Base-by-base conservation (phyloP, 2,888 invertebrate genomes). In the Petrophora chlorosata region DNA sequence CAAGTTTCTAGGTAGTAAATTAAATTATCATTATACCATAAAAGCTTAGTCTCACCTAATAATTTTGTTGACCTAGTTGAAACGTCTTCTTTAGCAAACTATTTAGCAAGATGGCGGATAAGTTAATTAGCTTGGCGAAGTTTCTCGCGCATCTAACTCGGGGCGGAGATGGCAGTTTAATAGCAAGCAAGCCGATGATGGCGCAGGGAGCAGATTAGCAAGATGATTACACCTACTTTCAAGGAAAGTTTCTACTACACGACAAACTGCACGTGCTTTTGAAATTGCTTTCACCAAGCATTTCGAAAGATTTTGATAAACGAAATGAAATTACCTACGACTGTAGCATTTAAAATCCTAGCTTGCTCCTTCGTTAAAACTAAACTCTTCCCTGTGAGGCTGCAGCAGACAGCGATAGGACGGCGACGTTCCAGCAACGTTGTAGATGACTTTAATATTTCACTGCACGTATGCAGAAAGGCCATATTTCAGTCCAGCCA, bases 391-490 rank as follows among this genome's bases (percentile, higher is more conserved):
- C 40, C 25, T 41, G 51, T 26, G 8, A 19, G 9, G 9, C 12
- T 32, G 33, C 42, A 33, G 17, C 53, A 48, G 36, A 25, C 40
- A 35, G 56, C 53, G 59, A 73, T 73, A 68, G 4, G 1, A 7
- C 7, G 7, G 19, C 19, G 7, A 19, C 62, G 61, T 64, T 62
- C 52, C 46, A 47, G 56, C 52, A 62, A 64, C 64, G 59, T 66
- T 64, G 63, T 57, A 70, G 60, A 70, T 67, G 66, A 61, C 64
- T 59, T 53, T 51, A 59, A 75, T 72, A 74, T 68, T 67, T 72
- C 63, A 68, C 46, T 41, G 56, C 61, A n/a, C n/a, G 65, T 64
- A 72, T 69, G 68, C 65, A 69, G 64, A 68, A 66, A 63, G 49
- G 67, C 53, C 52, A 71, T 72, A 70, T 72, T 68, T 73, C 57